These are phyloP conservation scores for Tokudaia muenninki DNA, from an alignment of 2,797 vertebrate species.

Conservation along the genomic window DNA sequence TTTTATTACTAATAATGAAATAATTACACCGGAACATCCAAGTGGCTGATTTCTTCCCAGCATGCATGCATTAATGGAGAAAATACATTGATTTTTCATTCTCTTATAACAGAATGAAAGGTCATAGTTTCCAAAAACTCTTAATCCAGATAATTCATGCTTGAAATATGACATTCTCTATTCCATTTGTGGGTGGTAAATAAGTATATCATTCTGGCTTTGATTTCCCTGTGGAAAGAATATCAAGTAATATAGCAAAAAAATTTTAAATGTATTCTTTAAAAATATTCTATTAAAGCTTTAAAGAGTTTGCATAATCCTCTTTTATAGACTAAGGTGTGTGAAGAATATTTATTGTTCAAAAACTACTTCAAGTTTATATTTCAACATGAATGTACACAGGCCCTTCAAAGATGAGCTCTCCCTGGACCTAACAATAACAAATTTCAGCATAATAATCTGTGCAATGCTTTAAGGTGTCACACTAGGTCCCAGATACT, in stretches of 20 bases:
- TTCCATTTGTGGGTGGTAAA: constrained; percentile 73
- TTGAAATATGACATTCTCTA: constrained; percentile 62
- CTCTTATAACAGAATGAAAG: constrained; percentile 78
- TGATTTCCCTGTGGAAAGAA: constrained; percentile 82
- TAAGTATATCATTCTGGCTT: constrained; percentile 77
- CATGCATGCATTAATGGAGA: constrained; percentile 59
- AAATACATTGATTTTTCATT: constrained; percentile 81
- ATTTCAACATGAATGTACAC: background rate
- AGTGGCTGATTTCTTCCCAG: constrained; percentile 45
- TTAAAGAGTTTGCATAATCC: constrained; percentile 85
- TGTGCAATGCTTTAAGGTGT: background rate
- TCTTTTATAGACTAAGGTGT: constrained; percentile 83
- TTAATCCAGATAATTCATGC: constrained; percentile 78
- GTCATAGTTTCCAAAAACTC: constrained; percentile 78
- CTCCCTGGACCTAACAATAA: background rate
- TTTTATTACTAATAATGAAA: constrained; percentile 72
- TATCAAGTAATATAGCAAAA: constrained; percentile 83
- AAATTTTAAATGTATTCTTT: constrained; percentile 84
- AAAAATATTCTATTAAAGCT: constrained; percentile 84
- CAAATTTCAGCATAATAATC: background rate
- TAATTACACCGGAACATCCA: constrained; percentile 62
- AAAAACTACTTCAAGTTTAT: constrained; percentile 49
- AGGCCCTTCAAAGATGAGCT: background rate
- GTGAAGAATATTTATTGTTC: constrained; percentile 56
- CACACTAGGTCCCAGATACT: background rate